These are phyloP conservation scores for Drosophila elegans DNA, from an alignment of 1,140 invertebrate species.

Conservation along the genomic window DNA sequence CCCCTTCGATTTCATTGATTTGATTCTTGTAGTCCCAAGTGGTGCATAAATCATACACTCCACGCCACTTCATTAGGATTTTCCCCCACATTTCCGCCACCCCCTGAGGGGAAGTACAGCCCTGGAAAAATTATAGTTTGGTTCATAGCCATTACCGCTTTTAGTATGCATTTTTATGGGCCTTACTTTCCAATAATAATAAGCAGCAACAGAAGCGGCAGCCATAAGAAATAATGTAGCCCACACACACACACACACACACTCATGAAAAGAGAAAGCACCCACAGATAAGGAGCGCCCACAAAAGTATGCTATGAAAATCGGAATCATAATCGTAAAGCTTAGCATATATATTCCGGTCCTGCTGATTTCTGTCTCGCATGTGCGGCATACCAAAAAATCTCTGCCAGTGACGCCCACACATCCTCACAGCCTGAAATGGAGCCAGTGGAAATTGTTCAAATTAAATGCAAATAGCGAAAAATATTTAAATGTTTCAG, in stretches of 20 bases:
- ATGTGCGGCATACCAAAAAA: conserved; percentile 53
- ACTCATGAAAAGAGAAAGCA: conserved; percentile 5
- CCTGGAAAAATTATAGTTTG: conserved; percentile 51
- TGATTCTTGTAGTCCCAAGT: conserved; percentile 32
- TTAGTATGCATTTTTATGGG: conserved; percentile 69
- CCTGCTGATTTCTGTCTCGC: conserved; percentile 50
- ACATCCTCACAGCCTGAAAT: conserved; percentile 17
- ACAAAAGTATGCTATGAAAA: conserved; percentile 72
- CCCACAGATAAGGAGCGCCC: conserved; percentile 33
- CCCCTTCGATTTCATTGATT: conserved; percentile 36
- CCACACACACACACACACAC: background rate
- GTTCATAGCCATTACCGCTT: conserved; percentile 54
- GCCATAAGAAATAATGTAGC: conserved; percentile 45
- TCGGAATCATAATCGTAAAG: conserved; percentile 52
- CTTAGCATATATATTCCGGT: conserved; percentile 27
- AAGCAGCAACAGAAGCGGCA: conserved; percentile 30
- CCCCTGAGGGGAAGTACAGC: conserved; percentile 18
- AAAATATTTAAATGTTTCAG: conserved; percentile 62
- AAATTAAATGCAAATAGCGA: conserved; percentile 55
- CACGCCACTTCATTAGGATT: conserved; percentile 46
- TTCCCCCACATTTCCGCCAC: conserved; percentile 4
- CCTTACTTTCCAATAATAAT: conserved; percentile 62
- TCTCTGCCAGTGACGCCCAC: conserved; percentile 19
- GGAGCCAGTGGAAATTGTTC: conserved; percentile 45
- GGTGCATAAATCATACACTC: conserved; percentile 43